These are phyloP conservation scores for Sturnus vulgaris DNA, from an alignment of 2,113 vertebrate species.

Conservation along the genomic window DNA sequence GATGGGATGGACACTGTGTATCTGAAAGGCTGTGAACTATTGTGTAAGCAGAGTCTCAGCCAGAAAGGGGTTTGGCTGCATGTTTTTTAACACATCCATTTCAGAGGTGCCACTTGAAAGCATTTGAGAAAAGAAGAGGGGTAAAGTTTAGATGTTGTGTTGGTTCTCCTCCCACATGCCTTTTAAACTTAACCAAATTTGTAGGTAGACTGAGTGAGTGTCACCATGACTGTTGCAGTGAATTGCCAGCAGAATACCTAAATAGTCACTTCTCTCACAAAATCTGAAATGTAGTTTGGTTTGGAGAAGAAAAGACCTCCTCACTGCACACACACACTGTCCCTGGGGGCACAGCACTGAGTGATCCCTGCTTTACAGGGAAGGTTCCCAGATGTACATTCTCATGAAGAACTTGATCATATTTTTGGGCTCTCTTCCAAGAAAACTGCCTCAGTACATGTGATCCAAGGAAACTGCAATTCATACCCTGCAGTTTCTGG, in stretches of 20 bases:
- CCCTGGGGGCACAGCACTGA: neutral
- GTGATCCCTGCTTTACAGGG: neutral
- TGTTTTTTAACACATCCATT: neutral
- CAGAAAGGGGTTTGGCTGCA: neutral
- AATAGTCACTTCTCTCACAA: neutral
- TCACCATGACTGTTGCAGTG: neutral
- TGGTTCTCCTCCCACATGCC: accelerated
- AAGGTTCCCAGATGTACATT: neutral
- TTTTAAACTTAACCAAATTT: neutral
- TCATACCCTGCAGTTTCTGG: neutral
- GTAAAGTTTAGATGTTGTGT: neutral
- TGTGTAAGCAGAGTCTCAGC: neutral
- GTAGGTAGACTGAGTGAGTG: neutral
- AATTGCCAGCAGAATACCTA: neutral
- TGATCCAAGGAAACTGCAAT: neutral
- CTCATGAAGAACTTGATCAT: neutral
- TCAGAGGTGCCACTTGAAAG: neutral
- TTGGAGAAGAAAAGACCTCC: neutral
- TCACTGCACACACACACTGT: neutral
- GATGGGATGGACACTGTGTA: neutral
- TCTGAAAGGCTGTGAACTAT: neutral
- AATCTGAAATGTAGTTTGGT: neutral
- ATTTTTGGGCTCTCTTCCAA: neutral
- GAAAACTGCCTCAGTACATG: neutral
- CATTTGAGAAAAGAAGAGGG: neutral